Conservation (phyloP, 2,113 vertebrate genomes). For the Thunnus maccoyii region DNA sequence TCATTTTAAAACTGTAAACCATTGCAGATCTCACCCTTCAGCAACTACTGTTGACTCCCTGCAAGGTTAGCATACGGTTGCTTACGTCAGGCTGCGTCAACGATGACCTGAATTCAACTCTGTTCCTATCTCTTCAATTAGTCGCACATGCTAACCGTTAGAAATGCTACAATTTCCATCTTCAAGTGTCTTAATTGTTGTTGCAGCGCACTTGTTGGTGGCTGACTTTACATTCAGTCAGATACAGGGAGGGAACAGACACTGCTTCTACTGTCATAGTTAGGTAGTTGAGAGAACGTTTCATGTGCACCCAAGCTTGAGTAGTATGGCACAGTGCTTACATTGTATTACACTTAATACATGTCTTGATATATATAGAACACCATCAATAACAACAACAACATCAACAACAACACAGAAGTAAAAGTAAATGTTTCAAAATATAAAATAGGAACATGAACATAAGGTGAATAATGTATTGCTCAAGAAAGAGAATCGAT, state of each 20-base stretch:
- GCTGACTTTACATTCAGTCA: constrained; percentile 82
- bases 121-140: constrained; percentile 16
- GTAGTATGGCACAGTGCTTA: constrained; percentile 84
- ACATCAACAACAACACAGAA: constrained; percentile 74
- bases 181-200: constrained; percentile 69
- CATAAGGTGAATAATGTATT: constrained; percentile 75
- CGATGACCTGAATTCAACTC: not conserved
- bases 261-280: constrained; percentile 55
- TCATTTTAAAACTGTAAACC: not conserved
- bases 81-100: not conserved
- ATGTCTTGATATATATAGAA: constrained; percentile 72
- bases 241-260: constrained; percentile 55
- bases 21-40: not conserved
- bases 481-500: constrained; percentile 74
- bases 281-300: constrained; percentile 81
- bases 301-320: constrained; percentile 71
- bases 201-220: constrained; percentile 72
- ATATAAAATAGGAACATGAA: constrained; percentile 65
- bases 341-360: constrained; percentile 77
- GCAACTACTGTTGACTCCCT: not conserved
- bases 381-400: constrained; percentile 68
- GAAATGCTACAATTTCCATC: constrained; percentile 60
- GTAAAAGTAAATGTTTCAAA: constrained; percentile 70
- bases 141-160: not conserved
- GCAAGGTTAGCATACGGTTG: not conserved